Percentiles rank a stretch among this genome's conserved stretches.
Evolutionary conservation across 2,888 invertebrate genomes (phyloP).

Genomic region (Pterostichus niger): DNA sequence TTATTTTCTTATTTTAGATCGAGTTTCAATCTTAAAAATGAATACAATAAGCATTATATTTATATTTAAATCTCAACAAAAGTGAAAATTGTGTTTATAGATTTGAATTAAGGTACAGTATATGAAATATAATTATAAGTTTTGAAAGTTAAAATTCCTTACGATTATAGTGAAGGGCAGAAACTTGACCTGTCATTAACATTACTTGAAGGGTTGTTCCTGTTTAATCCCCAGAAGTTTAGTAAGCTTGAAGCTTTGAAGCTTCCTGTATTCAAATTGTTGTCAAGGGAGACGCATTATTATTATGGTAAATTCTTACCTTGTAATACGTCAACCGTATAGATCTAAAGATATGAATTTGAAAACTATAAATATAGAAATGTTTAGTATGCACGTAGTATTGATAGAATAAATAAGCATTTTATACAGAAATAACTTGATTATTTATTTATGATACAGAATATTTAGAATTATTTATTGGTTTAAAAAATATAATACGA

Average conservation of each 20-base stretch:
- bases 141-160: too few relatives aligned
- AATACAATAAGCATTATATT: too few relatives aligned
- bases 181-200: conserved; percentile 15
- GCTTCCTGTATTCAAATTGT: neutral
- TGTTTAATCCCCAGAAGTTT: neutral
- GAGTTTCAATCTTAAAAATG: too few relatives aligned
- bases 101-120: too few relatives aligned
- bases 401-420: neutral
- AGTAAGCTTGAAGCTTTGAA: neutral
- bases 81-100: too few relatives aligned
- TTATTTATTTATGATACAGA: neutral
- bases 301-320: neutral
- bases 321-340: too few relatives aligned
- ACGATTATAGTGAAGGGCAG: neutral
- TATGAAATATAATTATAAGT: too few relatives aligned
- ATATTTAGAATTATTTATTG: too few relatives aligned
- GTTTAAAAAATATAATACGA: too few relatives aligned
- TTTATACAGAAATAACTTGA: neutral
- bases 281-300: conserved; percentile 1
- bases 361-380: neutral
- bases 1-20: too few relatives aligned
- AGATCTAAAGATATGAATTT: neutral
- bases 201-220: neutral
- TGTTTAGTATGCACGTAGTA: neutral
- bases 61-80: too few relatives aligned